Evolutionary conservation across 2,113 vertebrate genomes (phyloP).

Genomic region (Xenopus borealis): DNA sequence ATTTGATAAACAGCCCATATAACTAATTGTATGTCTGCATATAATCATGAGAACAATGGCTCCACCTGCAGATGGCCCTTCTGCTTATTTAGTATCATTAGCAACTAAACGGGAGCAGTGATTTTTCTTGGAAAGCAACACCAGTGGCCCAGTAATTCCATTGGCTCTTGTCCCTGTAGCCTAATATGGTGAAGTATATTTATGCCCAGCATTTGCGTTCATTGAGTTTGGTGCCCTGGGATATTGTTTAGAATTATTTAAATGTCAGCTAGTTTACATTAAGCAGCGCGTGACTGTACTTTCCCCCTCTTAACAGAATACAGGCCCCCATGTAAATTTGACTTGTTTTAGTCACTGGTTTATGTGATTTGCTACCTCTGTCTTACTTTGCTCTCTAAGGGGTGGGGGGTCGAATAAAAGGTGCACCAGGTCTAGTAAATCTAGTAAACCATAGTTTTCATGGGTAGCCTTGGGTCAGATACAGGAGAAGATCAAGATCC

Average conservation of each 20-base stretch:
- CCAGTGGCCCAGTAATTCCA: neutral
- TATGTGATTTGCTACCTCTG: too few relatives aligned
- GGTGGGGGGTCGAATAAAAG: too few relatives aligned
- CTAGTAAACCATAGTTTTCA: too few relatives aligned
- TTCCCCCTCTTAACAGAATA: conserved; percentile 30
- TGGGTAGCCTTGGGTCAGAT: too few relatives aligned
- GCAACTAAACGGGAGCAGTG: neutral
- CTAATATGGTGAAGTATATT: conserved; percentile 40
- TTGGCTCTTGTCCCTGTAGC: conserved; percentile 25
- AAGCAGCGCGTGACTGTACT: conserved; percentile 12
- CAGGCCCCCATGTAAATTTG: neutral
- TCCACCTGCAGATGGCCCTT: neutral
- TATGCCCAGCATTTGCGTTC: conserved; percentile 23
- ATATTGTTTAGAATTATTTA: conserved; percentile 38
- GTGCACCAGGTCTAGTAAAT: too few relatives aligned
- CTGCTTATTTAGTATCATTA: conserved; percentile 5
- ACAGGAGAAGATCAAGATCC: too few relatives aligned
- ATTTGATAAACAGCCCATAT: too few relatives aligned
- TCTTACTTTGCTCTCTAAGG: too few relatives aligned
- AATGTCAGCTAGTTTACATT: conserved; percentile 43
- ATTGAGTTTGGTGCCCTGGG: conserved; percentile 30
- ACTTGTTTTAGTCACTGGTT: too few relatives aligned
- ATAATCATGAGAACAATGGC: too few relatives aligned
- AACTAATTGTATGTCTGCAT: too few relatives aligned
- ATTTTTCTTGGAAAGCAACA: conserved; percentile 21